Evolutionary conservation across 2,113 vertebrate genomes (phyloP).

Genomic region (Ancistrus triradiatus): DNA sequence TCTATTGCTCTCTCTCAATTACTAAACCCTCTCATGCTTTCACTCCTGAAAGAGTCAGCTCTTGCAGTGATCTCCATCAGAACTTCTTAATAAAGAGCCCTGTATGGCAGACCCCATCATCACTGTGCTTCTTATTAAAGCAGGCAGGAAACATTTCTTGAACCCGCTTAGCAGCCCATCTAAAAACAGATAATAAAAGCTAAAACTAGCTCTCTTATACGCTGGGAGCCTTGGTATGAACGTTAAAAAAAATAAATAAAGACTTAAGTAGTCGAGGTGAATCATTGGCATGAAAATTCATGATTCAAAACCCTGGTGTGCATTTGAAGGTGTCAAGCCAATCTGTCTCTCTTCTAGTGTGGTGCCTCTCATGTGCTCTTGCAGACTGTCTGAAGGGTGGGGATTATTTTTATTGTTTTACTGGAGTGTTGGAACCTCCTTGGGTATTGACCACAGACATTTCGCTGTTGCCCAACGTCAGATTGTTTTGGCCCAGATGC

Average conservation of each 20-base stretch:
- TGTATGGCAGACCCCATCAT: slow-evolving; percentile 16
- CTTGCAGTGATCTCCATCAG: slow-evolving; percentile 1
- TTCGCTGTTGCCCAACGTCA: slow-evolving; percentile 19
- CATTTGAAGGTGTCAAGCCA: slow-evolving; percentile 3
- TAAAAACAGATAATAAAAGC: slow-evolving; percentile 27
- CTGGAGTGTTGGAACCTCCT: not conserved
- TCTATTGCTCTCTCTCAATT: not conserved
- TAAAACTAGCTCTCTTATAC: slow-evolving; percentile 31
- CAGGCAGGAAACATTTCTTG: slow-evolving; percentile 22
- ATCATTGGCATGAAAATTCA: slow-evolving; percentile 21
- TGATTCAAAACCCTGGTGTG: slow-evolving; percentile 4
- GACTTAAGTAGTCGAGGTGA: not conserved
- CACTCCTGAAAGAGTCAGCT: slow-evolving; percentile 4
- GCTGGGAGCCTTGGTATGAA: slow-evolving; percentile 25
- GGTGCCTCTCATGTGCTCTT: not conserved
- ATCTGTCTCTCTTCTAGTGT: not conserved
- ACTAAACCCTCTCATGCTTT: slow-evolving; percentile 3
- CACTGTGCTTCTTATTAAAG: slow-evolving; percentile 26
- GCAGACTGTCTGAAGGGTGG: not conserved
- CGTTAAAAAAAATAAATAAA: too few relatives aligned
- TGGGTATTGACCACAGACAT: slow-evolving; percentile 18
- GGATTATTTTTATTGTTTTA: slow-evolving; percentile 24
- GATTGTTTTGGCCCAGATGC: slow-evolving; percentile 27
- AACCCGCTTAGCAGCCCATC: slow-evolving; percentile 20
- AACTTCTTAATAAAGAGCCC: slow-evolving; percentile 37